Conservation (phyloP, 2,888 invertebrate genomes). For the Platycheirus albimanus region DNA sequence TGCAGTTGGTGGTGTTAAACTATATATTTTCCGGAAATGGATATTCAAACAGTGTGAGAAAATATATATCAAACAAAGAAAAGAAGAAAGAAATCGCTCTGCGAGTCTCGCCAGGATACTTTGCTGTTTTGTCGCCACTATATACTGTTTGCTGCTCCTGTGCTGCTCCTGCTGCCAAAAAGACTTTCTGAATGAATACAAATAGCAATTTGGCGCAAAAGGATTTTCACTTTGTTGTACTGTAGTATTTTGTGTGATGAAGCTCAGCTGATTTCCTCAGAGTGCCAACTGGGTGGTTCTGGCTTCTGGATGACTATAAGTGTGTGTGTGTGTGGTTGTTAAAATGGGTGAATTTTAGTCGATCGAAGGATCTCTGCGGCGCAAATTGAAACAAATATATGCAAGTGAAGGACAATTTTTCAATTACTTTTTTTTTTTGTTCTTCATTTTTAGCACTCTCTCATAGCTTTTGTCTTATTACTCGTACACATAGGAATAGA, state of each 20-base stretch:
- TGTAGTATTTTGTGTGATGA: too few species aligned
- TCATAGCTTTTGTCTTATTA: constrained; percentile 37
- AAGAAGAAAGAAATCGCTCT: constrained; percentile 18
- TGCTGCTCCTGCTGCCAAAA: constrained; percentile 44
- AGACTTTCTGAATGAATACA: constrained; percentile 61
- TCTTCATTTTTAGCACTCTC: background rate
- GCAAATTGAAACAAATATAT: constrained; percentile 71
- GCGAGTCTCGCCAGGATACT: constrained; percentile 44
- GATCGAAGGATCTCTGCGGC: constrained; percentile 63
- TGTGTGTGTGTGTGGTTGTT: background rate
- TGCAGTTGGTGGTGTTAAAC: constrained; percentile 59
- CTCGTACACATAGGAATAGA: constrained; percentile 3
- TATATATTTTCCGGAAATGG: constrained; percentile 62
- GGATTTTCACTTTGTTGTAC: constrained; percentile 57
- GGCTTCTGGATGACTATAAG: background rate
- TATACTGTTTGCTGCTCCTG: too few species aligned
- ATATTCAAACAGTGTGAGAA: constrained; percentile 60
- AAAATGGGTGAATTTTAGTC: background rate
- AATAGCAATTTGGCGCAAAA: constrained; percentile 71
- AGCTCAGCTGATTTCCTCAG: constrained; percentile 37
- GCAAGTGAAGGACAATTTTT: constrained; percentile 69
- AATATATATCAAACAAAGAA: constrained; percentile 9
- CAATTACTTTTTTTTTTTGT: constrained; percentile 56
- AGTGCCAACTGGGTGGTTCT: constrained; percentile 10
- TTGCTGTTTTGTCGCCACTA: constrained; percentile 35